Percentiles rank a stretch among this genome's conserved stretches.
phyloP scores from a whole-genome alignment of 30 jellyfish, hydroid and myxozoan genomes.

The Hydractinia symbiolongicarpus region DNA sequence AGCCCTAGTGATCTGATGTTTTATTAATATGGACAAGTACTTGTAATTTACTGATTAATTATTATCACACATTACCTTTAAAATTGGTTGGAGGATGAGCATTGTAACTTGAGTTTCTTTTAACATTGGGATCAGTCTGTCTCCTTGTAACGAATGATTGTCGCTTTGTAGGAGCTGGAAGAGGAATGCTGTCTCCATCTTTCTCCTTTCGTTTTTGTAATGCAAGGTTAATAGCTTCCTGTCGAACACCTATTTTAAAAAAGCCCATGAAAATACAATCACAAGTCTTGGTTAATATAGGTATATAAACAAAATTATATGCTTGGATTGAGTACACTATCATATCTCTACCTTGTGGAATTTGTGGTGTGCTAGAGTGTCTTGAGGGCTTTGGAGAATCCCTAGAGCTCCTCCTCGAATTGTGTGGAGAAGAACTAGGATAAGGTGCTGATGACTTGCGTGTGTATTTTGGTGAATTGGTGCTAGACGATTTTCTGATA shows the following conservation, averaged over 20 bases:
- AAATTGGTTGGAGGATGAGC: constrained; percentile 63
- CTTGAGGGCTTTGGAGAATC: background rate
- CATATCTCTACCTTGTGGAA: constrained; percentile 9
- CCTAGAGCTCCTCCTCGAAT: constrained; percentile 14
- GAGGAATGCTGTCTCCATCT: constrained; percentile 38
- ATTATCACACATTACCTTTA: constrained; percentile 42
- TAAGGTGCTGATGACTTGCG: background rate
- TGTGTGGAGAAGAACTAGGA: constrained; percentile 1
- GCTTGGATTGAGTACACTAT: too few species aligned
- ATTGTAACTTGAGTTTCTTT: constrained; percentile 55
- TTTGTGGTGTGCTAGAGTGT: constrained; percentile 1
- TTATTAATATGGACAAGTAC: background rate
- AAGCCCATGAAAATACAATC: background rate
- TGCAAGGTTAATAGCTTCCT: constrained; percentile 88
- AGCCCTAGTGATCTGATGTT: too few species aligned
- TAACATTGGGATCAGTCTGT: constrained; percentile 51
- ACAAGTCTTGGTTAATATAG: background rate
- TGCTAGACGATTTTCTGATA: constrained; percentile 13
- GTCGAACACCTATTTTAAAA: constrained; percentile 56
- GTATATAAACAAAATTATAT: too few species aligned
- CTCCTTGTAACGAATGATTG: constrained; percentile 80
- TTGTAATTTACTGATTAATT: background rate
- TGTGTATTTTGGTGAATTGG: constrained; percentile 15
- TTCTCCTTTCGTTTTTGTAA: constrained; percentile 63
- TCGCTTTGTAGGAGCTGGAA: constrained; percentile 94